Evolutionary conservation across 1,140 invertebrate genomes (phyloP).

Genomic region (Aethina tumida): DNA sequence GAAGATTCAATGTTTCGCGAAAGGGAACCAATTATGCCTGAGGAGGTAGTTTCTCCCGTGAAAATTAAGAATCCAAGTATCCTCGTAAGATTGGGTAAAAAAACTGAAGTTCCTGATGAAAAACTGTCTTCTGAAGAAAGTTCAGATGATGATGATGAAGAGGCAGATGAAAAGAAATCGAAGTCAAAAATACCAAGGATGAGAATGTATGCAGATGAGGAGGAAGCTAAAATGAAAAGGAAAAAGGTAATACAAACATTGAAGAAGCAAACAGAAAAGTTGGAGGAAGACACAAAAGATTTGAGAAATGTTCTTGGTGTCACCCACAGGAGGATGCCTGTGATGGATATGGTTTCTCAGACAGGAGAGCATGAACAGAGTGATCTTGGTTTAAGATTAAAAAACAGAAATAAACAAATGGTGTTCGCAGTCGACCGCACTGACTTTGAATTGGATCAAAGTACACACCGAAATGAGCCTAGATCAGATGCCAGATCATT

Average conservation of each 20-base stretch:
- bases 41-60: constrained; percentile 9
- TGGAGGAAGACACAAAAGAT: constrained; percentile 19
- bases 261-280: constrained; percentile 30
- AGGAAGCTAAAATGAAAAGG: constrained; percentile 53
- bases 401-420: constrained; percentile 26
- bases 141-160: constrained; percentile 30
- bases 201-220: constrained; percentile 83
- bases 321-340: constrained; percentile 12
- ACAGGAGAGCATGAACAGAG: no score
- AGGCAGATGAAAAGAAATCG: constrained; percentile 35
- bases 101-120: constrained; percentile 14
- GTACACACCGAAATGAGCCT: constrained; percentile 9
- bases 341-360: no score
- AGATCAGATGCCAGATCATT: no score
- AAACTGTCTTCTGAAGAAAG: constrained; percentile 14
- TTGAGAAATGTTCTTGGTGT: constrained; percentile 24
- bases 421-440: constrained; percentile 21
- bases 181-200: constrained; percentile 59
- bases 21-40: constrained; percentile 13
- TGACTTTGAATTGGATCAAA: no score
- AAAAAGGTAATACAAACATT: constrained; percentile 29
- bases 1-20: constrained; percentile 42
- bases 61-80: constrained; percentile 34
- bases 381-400: constrained; percentile 25
- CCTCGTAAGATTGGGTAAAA: constrained; percentile 35